Evolutionary conservation across 2,888 invertebrate species (phyloP).

Genomic region (Apamea crenata): DNA sequence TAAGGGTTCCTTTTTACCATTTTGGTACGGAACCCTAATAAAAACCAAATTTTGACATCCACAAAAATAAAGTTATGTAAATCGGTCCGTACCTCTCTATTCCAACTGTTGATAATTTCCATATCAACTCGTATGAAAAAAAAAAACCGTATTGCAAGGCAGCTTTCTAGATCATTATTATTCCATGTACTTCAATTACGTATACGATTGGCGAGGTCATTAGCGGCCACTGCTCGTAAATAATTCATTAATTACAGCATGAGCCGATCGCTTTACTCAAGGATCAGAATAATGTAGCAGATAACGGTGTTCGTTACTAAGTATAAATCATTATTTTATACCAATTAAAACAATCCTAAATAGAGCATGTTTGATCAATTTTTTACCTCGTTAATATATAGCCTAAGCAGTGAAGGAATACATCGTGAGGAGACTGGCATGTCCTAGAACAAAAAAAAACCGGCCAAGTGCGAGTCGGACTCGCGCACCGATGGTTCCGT

Average conservation of each 20-base stretch:
- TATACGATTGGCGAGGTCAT: constrained; percentile 12
- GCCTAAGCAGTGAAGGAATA: too few species aligned
- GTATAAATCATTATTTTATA: neutral
- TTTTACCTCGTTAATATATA: too few species aligned
- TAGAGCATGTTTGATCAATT: too few species aligned
- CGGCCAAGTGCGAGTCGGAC: too few species aligned
- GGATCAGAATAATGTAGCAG: neutral
- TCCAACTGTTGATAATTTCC: neutral
- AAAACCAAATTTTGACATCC: too few species aligned
- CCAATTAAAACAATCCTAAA: neutral
- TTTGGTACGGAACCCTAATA: too few species aligned
- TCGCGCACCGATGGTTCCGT: too few species aligned
- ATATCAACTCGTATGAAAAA: neutral
- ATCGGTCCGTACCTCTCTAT: neutral
- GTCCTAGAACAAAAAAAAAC: too few species aligned
- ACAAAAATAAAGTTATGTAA: neutral
- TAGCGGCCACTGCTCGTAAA: constrained; percentile 25
- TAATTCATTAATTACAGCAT: constrained; percentile 20
- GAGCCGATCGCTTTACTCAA: neutral
- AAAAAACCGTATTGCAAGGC: neutral
- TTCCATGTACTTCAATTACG: constrained; percentile 34
- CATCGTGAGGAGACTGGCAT: too few species aligned
- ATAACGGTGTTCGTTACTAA: neutral
- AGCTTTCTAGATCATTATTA: constrained; percentile 15
- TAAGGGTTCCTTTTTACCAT: too few species aligned